phyloP scores from a whole-genome alignment of 1,140 invertebrate species.

The Littorina saxatilis region DNA sequence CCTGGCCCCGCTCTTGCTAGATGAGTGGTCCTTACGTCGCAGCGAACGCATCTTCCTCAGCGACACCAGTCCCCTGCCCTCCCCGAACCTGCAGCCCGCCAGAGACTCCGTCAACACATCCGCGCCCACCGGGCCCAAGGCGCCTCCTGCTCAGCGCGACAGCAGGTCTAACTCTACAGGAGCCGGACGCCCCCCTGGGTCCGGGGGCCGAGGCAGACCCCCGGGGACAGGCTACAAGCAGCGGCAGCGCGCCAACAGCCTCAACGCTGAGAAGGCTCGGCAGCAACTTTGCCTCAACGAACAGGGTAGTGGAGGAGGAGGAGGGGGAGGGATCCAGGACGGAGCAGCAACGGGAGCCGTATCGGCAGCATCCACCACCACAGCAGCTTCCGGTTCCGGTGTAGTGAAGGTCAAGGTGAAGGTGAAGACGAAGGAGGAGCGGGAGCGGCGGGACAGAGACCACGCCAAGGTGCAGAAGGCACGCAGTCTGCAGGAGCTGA shows the following conservation, averaged over 20 bases:
- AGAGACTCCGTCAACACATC: conserved; percentile 17
- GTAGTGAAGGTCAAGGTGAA: not conserved
- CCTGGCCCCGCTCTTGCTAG: conserved; percentile 69
- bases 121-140: not conserved
- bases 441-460: conserved; percentile 42
- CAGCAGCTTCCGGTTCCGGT: not conserved
- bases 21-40: conserved; percentile 73
- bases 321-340: conserved; percentile 13
- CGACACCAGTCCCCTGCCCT: conserved; percentile 72
- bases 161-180: conserved; percentile 18
- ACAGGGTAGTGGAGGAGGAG: conserved; percentile 22
- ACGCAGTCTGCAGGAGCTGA: conserved; percentile 62
- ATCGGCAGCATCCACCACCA: not conserved
- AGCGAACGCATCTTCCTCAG: conserved; percentile 76
- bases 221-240: conserved; percentile 27
- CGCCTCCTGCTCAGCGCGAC: not conserved
- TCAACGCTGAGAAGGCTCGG: conserved; percentile 20
- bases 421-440: conserved; percentile 18
- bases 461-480: conserved; percentile 66
- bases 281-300: conserved; percentile 15
- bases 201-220: conserved; percentile 11
- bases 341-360: not conserved
- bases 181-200: not conserved
- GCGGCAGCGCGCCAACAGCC: conserved; percentile 14
- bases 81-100: conserved; percentile 54